These are phyloP conservation scores for Columba janthina DNA, from an alignment of 2,113 vertebrate genomes.

Conservation along the genomic window DNA sequence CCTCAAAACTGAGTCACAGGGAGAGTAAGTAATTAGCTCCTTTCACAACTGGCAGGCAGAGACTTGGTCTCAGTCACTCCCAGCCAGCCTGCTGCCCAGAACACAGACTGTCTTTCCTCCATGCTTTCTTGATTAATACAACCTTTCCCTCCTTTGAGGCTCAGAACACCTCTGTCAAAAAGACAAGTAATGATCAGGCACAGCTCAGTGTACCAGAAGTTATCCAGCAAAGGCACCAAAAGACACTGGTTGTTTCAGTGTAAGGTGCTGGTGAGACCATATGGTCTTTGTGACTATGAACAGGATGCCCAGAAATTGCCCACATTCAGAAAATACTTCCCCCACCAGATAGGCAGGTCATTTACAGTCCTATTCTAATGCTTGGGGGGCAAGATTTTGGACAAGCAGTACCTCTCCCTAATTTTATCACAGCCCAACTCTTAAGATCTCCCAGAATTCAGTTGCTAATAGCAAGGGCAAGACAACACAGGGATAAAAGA, in stretches of 20 bases:
- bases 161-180: neutral
- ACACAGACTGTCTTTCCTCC: neutral
- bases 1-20: neutral
- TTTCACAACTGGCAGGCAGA: neutral
- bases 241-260: neutral
- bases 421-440: neutral
- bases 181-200: neutral
- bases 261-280: neutral
- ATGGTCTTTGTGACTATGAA: neutral
- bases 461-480: neutral
- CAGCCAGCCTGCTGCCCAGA: neutral
- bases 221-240: neutral
- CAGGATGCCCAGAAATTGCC: neutral
- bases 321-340: neutral
- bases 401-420: neutral
- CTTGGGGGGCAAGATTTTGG: neutral
- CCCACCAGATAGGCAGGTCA: neutral
- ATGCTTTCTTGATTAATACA: neutral
- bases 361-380: neutral
- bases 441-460: neutral
- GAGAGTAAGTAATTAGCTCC: neutral
- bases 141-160: neutral
- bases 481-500: neutral
- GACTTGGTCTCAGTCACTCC: neutral
- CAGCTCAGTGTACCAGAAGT: neutral